Evolutionary conservation across 2,888 invertebrate genomes (phyloP), one percentile per base, ranked within the genome.

Genomic region (Microchrysa polita): DNA sequence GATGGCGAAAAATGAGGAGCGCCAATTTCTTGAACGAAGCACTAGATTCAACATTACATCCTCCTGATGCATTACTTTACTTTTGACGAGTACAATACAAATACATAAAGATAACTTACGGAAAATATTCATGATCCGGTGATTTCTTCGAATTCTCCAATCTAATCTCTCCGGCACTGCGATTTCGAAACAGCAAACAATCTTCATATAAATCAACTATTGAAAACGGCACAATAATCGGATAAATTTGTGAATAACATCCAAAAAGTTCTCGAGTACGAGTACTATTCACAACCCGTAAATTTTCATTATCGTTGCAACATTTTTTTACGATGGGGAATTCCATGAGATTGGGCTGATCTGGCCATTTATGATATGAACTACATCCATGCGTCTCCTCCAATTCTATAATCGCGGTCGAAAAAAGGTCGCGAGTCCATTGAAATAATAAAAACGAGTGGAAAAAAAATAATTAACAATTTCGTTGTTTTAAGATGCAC

Each of bases 161-260:
- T 9, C 5, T 5, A 14, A 55, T 40, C 16, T 57, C 53, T 10
- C 20, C 55, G 20, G 12, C 55, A 55, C 57, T 69, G 1, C 55
- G 53, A 69, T 69, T 69, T 16, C 34, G 40, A 40, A 69, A 69
- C 34, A n/a, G 16, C 12, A 69, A 20, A 40, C 69, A 69, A 57
- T 57, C 69, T 14, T 69, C 69, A 14, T 27, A 69, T 18, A 69
- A 22, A 14, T 69, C 69, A 22, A 69, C 69, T 5, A 40, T 53
- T 5, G 69, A 55, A 57, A 18, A 55, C 18, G 27, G 27, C 55
- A 69, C 55, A 16, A 18, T 16, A 12, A 69, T 40, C n/a, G 55
- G 69, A 34, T 57, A 69, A 40, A 34, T 40, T 40, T 40, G 52
- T 12, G 20, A 14, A 53, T 69, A 16, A 18, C 69, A 69, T 9